A percentile compares a stretch with the other conserved stretches of the same genome.
Conservation (phyloP, 2,888 invertebrate species). For the Laspeyria flexula region DNA sequence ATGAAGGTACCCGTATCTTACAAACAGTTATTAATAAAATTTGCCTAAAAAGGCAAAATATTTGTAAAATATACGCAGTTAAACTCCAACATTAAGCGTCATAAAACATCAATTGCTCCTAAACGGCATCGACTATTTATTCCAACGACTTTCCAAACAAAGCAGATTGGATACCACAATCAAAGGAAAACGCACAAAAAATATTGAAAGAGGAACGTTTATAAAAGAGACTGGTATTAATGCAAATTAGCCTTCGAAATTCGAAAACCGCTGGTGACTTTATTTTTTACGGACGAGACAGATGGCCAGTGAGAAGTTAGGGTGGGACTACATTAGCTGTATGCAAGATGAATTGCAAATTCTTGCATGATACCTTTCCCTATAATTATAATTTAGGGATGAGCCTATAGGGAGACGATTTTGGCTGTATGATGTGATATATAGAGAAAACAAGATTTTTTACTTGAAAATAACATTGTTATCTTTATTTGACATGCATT, state of each 20-base stretch:
- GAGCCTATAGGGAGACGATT: not conserved
- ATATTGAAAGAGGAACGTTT: slow-evolving; percentile 37
- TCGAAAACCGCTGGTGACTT: slow-evolving; percentile 31
- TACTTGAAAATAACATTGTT: too few species aligned
- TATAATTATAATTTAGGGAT: not conserved
- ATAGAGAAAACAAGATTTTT: too few species aligned
- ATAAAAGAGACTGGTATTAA: slow-evolving; percentile 39
- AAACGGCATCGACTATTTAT: not conserved
- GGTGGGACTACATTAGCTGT: slow-evolving; percentile 14
- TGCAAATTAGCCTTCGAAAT: slow-evolving; percentile 46
- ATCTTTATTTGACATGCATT: too few species aligned
- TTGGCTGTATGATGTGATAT: too few species aligned
- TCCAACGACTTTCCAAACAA: slow-evolving; percentile 3
- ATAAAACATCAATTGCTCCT: not conserved
- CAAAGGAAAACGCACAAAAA: slow-evolving; percentile 32
- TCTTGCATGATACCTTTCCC: not conserved
- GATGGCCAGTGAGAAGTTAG: slow-evolving; percentile 40
- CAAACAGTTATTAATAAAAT: too few species aligned
- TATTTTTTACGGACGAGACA: slow-evolving; percentile 37
- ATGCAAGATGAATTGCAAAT: slow-evolving; percentile 8
- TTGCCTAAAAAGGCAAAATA: too few species aligned
- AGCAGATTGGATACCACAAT: slow-evolving; percentile 13
- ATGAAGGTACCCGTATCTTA: too few species aligned
- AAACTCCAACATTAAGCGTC: not conserved
- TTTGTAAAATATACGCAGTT: too few species aligned